These are phyloP conservation scores for Cinclus mexicanus DNA, from an alignment of 2,113 vertebrate species.

Conservation along the genomic window DNA sequence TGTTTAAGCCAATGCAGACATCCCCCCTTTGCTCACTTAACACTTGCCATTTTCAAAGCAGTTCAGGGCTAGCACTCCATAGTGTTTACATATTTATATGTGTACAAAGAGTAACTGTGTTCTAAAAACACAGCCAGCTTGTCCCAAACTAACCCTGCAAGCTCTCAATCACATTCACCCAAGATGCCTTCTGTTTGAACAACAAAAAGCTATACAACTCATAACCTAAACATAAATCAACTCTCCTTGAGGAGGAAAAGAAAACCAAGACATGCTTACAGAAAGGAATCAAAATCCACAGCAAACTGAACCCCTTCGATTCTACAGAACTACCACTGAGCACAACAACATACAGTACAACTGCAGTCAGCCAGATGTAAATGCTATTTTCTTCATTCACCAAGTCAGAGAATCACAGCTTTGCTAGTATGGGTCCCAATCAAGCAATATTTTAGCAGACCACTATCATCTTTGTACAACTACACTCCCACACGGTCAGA, in stretches of 20 bases:
- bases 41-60: neutral
- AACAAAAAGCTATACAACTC: neutral
- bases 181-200: neutral
- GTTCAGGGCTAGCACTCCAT: neutral
- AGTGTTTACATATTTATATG: neutral
- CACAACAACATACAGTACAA: neutral
- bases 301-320: neutral
- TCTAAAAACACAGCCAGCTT: neutral
- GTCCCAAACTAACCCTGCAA: neutral
- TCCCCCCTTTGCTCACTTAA: neutral
- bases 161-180: neutral
- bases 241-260: neutral
- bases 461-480: neutral
- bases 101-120: neutral
- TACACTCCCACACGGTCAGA: neutral
- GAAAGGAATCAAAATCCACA: neutral
- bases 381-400: neutral
- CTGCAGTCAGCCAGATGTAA: neutral
- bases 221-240: neutral
- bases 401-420: neutral
- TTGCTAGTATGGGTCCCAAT: neutral
- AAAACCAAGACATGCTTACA: neutral
- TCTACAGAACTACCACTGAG: neutral
- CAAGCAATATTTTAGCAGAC: neutral
- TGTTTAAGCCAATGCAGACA: neutral